Evolutionary conservation across 2,113 vertebrate genomes (phyloP), one percentile per base, ranked within the genome.

Genomic region (Romanogobio albipinnatus): DNA sequence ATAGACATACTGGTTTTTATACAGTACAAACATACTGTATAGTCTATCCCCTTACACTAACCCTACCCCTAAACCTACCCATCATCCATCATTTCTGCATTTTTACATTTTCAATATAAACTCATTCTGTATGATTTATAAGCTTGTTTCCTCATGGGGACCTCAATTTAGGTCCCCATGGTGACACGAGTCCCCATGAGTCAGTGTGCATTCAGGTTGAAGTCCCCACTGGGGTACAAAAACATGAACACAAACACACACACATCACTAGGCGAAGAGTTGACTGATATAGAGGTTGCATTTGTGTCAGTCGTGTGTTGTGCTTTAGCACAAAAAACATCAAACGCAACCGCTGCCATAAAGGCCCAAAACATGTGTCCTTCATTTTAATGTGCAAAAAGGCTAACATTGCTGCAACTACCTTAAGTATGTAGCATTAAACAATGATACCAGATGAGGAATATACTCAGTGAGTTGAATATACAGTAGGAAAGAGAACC

Each of bases 261-360:
- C 62, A 87, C 36, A 74, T 13, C 11, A 74, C 33, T 15, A 17
- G 39, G 33, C 22, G 68, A 29, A 47, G 36, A 82, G 51, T 61
- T n/a, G 45, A 76, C 70, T 66, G 73, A 45, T 82, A 33, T 26
- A 22, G 29, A 78, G 79, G 53, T 66, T 51, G 29, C 66, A 68
- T 64, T 24, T 56, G 53, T 26, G 53, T 85, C 29, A 73, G 39
- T 51, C 45, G 49, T 17, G 26, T 85, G 29, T 56, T 82, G 9
- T 75, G 39, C 17, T 77, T 43, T n/a, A 68, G 66, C 45, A 45
- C 4, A 70, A 36, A 36, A 53, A 81, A 36, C 49, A 56, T 82
- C 5, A 82, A 56, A 53, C 15, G 4, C 29, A 53, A 56, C 26
- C 36, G 11, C 29, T 33, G 17, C 26, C 49, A 71, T 71, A 71